These are phyloP conservation scores for Scomber colias DNA, from an alignment of 2,113 vertebrate genomes.

Conservation along the genomic window DNA sequence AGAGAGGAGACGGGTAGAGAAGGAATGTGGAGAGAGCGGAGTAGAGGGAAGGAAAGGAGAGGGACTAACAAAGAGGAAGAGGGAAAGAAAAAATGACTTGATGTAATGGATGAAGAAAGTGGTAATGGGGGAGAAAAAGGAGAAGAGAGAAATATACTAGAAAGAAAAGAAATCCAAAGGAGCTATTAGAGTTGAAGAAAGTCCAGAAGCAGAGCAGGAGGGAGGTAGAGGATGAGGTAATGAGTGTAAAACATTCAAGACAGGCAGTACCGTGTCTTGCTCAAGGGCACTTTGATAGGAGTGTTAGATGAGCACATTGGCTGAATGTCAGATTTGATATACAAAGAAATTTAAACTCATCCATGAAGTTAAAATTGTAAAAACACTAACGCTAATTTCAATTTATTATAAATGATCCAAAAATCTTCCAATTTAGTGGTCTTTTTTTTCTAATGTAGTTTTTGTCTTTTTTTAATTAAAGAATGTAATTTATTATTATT, in stretches of 20 bases:
- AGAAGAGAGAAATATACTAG: constrained; percentile 1
- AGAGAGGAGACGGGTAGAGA: constrained; percentile 57
- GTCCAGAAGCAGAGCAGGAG: constrained; percentile 18
- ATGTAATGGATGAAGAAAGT: not conserved
- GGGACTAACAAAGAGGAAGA: constrained; percentile 33
- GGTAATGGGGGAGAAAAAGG: not conserved
- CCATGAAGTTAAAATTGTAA: not conserved
- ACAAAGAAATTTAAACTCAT: not conserved
- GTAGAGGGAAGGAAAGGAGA: constrained; percentile 43
- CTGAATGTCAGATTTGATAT: not conserved
- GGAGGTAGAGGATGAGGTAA: not conserved
- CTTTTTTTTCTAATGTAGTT: too few species aligned
- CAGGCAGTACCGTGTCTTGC: not conserved
- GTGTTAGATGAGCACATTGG: not conserved
- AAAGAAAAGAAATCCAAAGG: not conserved
- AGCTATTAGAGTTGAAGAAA: not conserved
- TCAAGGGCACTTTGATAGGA: not conserved
- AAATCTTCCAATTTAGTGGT: too few species aligned
- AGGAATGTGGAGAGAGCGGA: constrained; percentile 63
- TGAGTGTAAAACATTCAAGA: not conserved
- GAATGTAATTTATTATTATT: not conserved
- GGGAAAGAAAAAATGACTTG: constrained; percentile 9
- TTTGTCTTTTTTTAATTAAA: not conserved
- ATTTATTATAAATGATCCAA: too few species aligned
- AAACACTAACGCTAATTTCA: not conserved